Base-by-base conservation (phyloP, 2,888 invertebrate genomes). In the Zootermopsis nevadensis region DNA sequence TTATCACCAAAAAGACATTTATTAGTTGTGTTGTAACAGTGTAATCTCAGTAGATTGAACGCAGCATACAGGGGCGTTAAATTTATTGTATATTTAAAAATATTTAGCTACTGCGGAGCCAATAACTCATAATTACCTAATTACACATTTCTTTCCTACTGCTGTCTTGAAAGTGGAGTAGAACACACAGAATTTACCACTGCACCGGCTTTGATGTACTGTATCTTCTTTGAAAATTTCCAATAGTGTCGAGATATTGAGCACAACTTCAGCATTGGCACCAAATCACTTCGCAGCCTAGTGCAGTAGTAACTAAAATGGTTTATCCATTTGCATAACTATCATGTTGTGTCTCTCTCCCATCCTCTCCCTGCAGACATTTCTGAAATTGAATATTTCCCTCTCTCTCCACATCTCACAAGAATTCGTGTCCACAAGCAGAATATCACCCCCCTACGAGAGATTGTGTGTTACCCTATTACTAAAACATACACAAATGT, bases 371-470 rank as follows among this genome's bases (percentile, higher is more conserved):
- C 74, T 93, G 90, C 94, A 95, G 95, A 95, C 91, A 93, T 94
- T 88, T 91, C 94, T 87, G 93, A 94, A 91, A 93, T 95, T 89
- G 95, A 96, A 91, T 96, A 95, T 89, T 94, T 95, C 89, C 95
- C 95, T 88, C 94, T 95, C 87, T 94, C 95, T 86, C 93, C 95
- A 79, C 95, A 95, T 86, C 90, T 95, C 88, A 96, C 95, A 87
- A 94, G 95, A 91, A 95, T 96, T 88, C 92, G 94, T 89, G 93
- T 95, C 80, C 94, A 94, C 89, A 94, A 94, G 90, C 93, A 92
- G 88, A 89, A 90, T 84, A 91, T 91, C 84, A 89, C 89, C 84
- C 88, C 89, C 27, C 89, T 89, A 84, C 89, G 89, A 85, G 93
- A 94, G 90, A 92, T 93, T 66, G 89, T 93, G 85, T 94, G 93